Conservation (phyloP, 2,888 invertebrate genomes). For the Dolomedes plantarius region DNA sequence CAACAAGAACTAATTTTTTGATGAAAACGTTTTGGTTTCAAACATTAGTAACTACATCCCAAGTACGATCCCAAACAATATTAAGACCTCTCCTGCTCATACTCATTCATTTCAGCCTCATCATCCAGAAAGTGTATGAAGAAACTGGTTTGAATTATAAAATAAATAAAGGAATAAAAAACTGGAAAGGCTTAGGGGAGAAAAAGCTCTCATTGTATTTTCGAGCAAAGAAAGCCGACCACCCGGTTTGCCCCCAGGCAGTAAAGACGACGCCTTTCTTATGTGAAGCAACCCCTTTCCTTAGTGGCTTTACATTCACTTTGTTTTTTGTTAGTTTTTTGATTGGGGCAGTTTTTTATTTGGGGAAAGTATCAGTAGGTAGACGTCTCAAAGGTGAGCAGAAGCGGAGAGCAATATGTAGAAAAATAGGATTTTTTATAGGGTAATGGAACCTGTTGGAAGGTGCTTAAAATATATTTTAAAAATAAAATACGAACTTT, state of each 20-base stretch:
- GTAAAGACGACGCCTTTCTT: slow-evolving; percentile 19
- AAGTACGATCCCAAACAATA: too few species aligned
- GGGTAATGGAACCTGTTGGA: too few species aligned
- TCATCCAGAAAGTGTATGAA: too few species aligned
- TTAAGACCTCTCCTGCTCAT: too few species aligned
- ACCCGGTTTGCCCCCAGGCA: slow-evolving; percentile 29
- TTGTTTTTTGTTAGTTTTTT: background rate
- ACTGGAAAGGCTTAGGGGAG: slow-evolving; percentile 17
- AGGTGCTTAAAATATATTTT: too few species aligned
- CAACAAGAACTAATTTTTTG: too few species aligned
- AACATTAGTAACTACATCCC: too few species aligned
- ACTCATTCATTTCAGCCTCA: too few species aligned
- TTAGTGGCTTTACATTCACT: background rate
- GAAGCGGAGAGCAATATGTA: background rate
- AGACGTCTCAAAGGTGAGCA: background rate
- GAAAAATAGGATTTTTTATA: background rate
- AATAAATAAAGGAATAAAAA: slow-evolving; percentile 26
- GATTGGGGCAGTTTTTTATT: background rate
- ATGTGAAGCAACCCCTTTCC: slow-evolving; percentile 30
- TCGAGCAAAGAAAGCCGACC: slow-evolving; percentile 33
- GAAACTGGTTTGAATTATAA: slow-evolving; percentile 4
- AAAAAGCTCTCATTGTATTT: slow-evolving; percentile 34
- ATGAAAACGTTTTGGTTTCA: too few species aligned
- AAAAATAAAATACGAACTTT: too few species aligned
- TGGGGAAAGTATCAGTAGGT: background rate